These are phyloP conservation scores for Pimephales promelas DNA, from an alignment of 2,113 vertebrate genomes.

Conservation along the genomic window DNA sequence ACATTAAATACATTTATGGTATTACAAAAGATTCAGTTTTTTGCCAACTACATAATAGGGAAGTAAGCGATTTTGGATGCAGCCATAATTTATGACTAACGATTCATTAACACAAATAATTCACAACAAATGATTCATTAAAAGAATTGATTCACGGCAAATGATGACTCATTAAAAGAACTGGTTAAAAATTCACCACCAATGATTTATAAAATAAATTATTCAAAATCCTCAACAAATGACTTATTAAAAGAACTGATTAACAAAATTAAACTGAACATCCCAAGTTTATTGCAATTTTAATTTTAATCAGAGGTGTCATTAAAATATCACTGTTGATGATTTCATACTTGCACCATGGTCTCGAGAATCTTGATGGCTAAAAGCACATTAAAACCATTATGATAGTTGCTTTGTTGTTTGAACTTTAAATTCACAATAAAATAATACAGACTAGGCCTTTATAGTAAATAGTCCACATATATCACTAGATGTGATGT, in stretches of 20 bases:
- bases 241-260: neutral
- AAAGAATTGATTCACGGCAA: too few relatives aligned
- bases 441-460: neutral
- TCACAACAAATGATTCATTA: neutral
- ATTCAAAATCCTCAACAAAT: neutral
- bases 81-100: neutral
- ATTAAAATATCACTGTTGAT: neutral
- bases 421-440: neutral
- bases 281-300: neutral
- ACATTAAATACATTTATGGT: neutral
- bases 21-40: neutral
- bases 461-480: conserved; percentile 18
- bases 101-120: neutral
- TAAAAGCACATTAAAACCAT: neutral
- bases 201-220: neutral
- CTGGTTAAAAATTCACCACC: neutral
- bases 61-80: too few relatives aligned
- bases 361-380: neutral
- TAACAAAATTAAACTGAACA: neutral
- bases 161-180: neutral
- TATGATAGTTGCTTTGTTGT: neutral
- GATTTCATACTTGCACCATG: neutral
- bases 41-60: too few relatives aligned
- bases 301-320: neutral
- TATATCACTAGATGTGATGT: neutral